These are phyloP conservation scores for Dysmachus trigonus DNA, from an alignment of 2,888 invertebrate species.

Conservation along the genomic window DNA sequence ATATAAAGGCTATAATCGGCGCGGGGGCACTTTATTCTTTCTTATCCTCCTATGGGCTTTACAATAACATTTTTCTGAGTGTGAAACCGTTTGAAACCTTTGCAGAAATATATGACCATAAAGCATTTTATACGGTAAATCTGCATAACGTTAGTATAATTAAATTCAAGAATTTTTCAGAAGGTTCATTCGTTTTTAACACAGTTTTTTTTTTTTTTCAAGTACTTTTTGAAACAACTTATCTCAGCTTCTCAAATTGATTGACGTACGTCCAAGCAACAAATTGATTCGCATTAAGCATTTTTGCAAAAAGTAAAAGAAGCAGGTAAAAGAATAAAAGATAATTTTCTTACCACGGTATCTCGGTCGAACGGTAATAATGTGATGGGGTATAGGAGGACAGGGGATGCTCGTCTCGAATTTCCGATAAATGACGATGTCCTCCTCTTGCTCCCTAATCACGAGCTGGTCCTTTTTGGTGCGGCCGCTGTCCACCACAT, in stretches of 20 bases:
- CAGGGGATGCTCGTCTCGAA: constrained; percentile 46
- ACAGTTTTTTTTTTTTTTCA: not conserved
- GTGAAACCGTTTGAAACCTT: too few relatives aligned
- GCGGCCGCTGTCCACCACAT: constrained; percentile 52
- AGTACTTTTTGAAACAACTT: not conserved
- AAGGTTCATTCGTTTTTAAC: not conserved
- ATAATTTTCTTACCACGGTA: constrained; percentile 40
- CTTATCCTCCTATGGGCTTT: too few relatives aligned
- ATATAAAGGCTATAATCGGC: too few relatives aligned
- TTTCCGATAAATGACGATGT: constrained; percentile 60
- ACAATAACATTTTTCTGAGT: too few relatives aligned
- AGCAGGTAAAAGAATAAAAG: not conserved
- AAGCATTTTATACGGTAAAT: not conserved
- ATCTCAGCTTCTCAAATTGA: not conserved
- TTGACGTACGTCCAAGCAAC: not conserved
- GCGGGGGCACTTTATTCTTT: too few relatives aligned
- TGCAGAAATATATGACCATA: too few relatives aligned
- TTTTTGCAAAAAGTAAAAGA: not conserved
- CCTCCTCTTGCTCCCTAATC: constrained; percentile 60
- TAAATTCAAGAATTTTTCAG: not conserved
- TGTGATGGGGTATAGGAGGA: constrained; percentile 38
- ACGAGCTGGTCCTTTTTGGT: constrained; percentile 57
- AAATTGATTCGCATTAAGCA: not conserved
- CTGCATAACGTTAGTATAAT: not conserved
- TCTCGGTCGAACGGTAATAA: constrained; percentile 39